Conservation (phyloP, 2,113 vertebrate genomes). For the Cyprinus carpio region DNA sequence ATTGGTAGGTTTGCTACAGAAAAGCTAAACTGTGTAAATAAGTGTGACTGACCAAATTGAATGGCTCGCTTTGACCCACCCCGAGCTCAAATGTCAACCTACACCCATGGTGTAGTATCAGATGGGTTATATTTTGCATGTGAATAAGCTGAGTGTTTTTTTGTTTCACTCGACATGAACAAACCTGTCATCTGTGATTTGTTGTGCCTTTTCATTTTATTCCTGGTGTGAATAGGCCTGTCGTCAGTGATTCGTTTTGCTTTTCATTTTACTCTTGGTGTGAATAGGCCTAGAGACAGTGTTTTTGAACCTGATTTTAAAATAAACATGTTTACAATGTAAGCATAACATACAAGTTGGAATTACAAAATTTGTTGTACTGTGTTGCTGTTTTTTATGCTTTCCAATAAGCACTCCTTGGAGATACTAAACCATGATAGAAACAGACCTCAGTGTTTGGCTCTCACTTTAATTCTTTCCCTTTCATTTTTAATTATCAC, state of each 20-base stretch:
- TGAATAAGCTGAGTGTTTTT: neutral
- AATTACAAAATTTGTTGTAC: neutral
- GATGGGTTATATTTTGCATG: constrained; percentile 9
- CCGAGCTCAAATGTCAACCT: neutral
- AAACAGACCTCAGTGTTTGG: neutral
- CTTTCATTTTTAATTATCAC: neutral
- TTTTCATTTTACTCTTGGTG: neutral
- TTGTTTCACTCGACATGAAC: constrained; percentile 1
- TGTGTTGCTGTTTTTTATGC: neutral
- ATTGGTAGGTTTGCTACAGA: neutral
- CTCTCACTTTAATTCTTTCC: neutral
- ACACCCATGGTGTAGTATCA: neutral
- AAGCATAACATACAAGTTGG: neutral
- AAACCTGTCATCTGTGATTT: constrained; percentile 12
- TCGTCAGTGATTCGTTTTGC: neutral
- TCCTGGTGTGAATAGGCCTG: constrained; percentile 2
- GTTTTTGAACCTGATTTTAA: neutral
- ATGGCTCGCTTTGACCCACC: neutral
- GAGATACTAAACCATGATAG: neutral
- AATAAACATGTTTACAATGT: neutral
- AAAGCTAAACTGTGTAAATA: neutral
- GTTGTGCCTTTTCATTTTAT: constrained; percentile 3
- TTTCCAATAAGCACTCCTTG: neutral
- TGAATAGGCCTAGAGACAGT: neutral
- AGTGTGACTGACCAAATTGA: neutral